A percentile compares a stretch with the other conserved stretches of the same genome.
These are phyloP conservation scores for Plagodis pulveraria DNA, from an alignment of 2,888 invertebrate genomes.

Conservation along the genomic window DNA sequence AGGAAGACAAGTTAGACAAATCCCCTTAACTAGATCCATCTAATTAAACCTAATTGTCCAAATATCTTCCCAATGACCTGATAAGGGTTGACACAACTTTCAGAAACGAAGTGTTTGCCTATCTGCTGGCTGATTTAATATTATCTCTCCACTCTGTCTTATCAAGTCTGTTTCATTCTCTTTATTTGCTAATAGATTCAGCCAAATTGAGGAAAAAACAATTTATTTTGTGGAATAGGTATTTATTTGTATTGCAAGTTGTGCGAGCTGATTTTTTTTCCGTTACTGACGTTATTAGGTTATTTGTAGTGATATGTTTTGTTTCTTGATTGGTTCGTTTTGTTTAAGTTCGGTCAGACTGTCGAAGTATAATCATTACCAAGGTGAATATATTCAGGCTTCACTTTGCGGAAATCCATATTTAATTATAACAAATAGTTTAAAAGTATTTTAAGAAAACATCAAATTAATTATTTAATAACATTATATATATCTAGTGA, in stretches of 20 bases:
- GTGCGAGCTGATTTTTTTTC: conserved; percentile 8
- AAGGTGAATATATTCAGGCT: too few relatives aligned
- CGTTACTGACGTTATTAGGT: neutral
- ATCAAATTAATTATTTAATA: too few relatives aligned
- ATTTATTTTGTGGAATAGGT: conserved; percentile 13
- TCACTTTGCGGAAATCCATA: too few relatives aligned
- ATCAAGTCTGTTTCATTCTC: conserved; percentile 18
- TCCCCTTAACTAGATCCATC: conserved; percentile 24
- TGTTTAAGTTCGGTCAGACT: too few relatives aligned
- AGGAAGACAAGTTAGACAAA: too few relatives aligned
- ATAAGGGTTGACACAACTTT: conserved; percentile 20
- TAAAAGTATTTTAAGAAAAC: too few relatives aligned
- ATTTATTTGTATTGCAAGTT: conserved; percentile 4
- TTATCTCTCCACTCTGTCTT: conserved; percentile 14
- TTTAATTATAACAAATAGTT: too few relatives aligned
- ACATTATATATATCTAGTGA: too few relatives aligned
- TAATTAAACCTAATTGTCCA: conserved; percentile 25
- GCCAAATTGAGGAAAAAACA: conserved; percentile 19
- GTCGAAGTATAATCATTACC: too few relatives aligned
- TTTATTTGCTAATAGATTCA: conserved; percentile 22
- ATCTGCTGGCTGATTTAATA: conserved; percentile 22
- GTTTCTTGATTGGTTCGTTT: neutral
- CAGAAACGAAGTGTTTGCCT: conserved; percentile 14
- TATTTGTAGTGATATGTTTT: too few relatives aligned
- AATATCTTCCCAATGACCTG: conserved; percentile 25